Conservation (phyloP, 2,797 vertebrate species). For the Acanthurus tractus region DNA sequence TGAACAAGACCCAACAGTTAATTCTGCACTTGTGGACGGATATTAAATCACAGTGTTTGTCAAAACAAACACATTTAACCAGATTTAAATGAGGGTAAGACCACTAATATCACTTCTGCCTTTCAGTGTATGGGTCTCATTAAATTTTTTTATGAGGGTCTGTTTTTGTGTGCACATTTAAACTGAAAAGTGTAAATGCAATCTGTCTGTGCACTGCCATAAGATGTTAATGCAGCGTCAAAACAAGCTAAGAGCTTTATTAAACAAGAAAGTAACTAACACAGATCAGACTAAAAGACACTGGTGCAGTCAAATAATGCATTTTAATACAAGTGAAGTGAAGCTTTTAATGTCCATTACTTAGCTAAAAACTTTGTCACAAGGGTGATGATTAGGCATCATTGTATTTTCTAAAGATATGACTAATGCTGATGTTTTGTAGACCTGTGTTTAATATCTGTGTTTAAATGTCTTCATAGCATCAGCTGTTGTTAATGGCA, state of each 20-base stretch:
- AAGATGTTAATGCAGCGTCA: slow-evolving; percentile 15
- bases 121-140: slow-evolving; percentile 19
- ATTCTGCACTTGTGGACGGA: slow-evolving; percentile 42
- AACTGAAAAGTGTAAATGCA: slow-evolving; percentile 3
- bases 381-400: not conserved
- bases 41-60: slow-evolving; percentile 59
- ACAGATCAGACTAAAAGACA: not conserved
- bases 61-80: slow-evolving; percentile 60
- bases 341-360: not conserved
- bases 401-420: not conserved
- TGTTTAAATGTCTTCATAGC: too few species aligned
- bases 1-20: slow-evolving; percentile 42
- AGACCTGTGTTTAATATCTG: too few species aligned
- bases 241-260: not conserved
- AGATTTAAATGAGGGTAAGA: slow-evolving; percentile 13
- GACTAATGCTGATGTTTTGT: not conserved
- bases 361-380: not conserved
- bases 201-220: not conserved
- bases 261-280: not conserved
- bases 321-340: not conserved
- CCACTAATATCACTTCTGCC: slow-evolving; percentile 36
- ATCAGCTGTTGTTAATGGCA: too few species aligned
- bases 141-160: slow-evolving; percentile 39
- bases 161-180: slow-evolving; percentile 20
- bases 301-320: not conserved